phyloP scores from a whole-genome alignment of 2,113 vertebrate genomes.

The Rhadina sibilatrix region DNA sequence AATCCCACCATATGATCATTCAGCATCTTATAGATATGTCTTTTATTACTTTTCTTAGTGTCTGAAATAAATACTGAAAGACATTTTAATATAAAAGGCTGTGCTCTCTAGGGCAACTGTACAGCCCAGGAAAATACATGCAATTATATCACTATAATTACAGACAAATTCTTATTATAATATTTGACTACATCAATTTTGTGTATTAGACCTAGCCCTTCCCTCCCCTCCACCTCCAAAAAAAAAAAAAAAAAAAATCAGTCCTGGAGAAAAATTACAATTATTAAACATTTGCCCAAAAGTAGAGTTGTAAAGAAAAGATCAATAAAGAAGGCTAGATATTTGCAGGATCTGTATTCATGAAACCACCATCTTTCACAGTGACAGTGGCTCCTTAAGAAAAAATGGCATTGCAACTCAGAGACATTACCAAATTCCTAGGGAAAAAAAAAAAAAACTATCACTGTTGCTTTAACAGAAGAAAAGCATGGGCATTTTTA shows the following conservation, averaged over 20 bases:
- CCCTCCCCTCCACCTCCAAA: accelerated
- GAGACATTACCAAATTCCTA: background rate
- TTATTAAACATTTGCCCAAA: background rate
- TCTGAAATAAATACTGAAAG: background rate
- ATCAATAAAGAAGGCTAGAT: background rate
- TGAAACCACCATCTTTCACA: background rate
- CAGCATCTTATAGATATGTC: background rate
- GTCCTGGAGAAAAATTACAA: background rate
- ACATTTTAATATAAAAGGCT: background rate
- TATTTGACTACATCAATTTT: background rate
- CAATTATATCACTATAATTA: background rate
- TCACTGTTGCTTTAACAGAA: background rate
- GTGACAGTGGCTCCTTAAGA: background rate
- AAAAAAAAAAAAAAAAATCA: background rate
- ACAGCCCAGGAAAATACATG: background rate
- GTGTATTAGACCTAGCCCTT: background rate
- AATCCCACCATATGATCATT: background rate
- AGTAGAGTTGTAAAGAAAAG: background rate
- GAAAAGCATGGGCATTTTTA: background rate
- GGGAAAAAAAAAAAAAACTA: background rate
- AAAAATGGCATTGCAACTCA: background rate
- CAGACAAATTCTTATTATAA: background rate
- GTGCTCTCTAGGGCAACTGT: background rate
- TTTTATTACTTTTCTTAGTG: background rate
- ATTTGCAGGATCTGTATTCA: background rate